A percentile compares a stretch with the other conserved stretches of the same genome.
These are phyloP conservation scores for Kryptolebias marmoratus DNA, from an alignment of 2,113 vertebrate species.

Conservation along the genomic window DNA sequence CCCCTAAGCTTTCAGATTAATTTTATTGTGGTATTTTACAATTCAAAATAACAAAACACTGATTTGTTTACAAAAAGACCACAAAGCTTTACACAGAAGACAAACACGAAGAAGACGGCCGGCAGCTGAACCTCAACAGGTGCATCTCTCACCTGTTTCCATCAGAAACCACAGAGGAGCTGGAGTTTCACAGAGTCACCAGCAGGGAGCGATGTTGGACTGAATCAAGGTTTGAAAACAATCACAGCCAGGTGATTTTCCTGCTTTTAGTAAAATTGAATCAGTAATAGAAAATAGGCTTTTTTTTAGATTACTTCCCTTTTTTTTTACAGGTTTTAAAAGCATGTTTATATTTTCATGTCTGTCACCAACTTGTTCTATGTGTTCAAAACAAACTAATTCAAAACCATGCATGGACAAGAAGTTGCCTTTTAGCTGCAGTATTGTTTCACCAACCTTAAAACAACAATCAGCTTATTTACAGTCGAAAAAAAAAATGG, in stretches of 20 bases:
- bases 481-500: neutral
- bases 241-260: neutral
- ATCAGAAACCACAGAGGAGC: neutral
- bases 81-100: neutral
- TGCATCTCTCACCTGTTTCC: neutral
- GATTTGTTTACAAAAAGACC: neutral
- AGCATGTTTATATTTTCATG: neutral
- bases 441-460: neutral
- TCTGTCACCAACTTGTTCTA: neutral
- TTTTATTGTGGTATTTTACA: constrained; percentile 28
- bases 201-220: constrained; percentile 29
- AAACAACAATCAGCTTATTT: neutral
- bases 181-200: neutral
- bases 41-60: constrained; percentile 6
- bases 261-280: neutral
- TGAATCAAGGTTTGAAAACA: neutral
- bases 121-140: neutral
- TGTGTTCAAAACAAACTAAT: neutral
- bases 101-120: neutral
- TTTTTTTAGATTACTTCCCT: neutral
- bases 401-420: neutral
- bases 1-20: neutral
- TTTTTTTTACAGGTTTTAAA: neutral
- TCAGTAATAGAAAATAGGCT: neutral
- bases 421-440: neutral